Conservation (phyloP, 2,113 vertebrate species). For the Macheiramphus alcinus region DNA sequence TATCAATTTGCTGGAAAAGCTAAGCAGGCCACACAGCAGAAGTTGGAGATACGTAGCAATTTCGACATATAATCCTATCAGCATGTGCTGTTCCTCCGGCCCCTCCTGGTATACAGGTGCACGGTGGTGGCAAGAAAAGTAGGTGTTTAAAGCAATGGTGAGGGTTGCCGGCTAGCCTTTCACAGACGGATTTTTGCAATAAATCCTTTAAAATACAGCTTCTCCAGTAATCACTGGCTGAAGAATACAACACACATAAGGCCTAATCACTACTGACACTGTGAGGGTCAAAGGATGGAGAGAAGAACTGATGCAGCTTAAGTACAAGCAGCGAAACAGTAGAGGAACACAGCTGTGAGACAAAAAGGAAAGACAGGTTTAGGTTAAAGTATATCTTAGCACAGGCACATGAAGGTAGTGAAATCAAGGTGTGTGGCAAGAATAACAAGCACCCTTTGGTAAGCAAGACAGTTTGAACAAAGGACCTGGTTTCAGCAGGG, state of each 20-base stretch:
- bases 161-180: background rate
- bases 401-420: background rate
- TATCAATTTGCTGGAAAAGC: background rate
- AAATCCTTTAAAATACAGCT: conserved; percentile 34
- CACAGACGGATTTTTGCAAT: background rate
- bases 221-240: conserved; percentile 3
- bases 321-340: background rate
- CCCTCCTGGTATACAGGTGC: background rate
- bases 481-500: background rate
- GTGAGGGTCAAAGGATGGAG: background rate
- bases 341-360: background rate
- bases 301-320: background rate
- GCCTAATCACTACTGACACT: background rate
- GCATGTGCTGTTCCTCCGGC: background rate
- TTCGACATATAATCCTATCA: background rate
- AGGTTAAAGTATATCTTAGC: background rate
- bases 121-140: background rate
- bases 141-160: background rate
- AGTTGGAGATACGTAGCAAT: background rate
- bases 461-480: conserved; percentile 5
- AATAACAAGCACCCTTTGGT: background rate
- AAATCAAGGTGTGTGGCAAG: background rate
- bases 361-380: background rate
- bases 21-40: background rate
- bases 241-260: background rate